Conservation (phyloP, 2,113 vertebrate species). For the Ardeotis arabs region DNA sequence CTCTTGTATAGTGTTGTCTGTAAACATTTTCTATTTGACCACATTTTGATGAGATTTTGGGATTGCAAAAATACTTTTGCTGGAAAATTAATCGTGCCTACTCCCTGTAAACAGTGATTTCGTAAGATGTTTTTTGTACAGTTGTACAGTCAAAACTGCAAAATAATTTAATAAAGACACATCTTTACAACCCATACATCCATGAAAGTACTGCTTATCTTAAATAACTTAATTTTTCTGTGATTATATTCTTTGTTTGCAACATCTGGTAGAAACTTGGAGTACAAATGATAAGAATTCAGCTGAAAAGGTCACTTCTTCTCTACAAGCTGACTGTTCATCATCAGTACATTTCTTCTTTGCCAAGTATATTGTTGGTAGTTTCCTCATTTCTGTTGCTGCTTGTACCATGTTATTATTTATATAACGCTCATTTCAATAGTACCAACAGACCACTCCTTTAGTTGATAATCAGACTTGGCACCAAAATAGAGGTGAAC, state of each 20-base stretch:
- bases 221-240: not conserved
- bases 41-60: not conserved
- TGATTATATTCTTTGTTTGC: not conserved
- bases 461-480: not conserved
- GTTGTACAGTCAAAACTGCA: conserved; percentile 21
- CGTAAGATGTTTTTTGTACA: not conserved
- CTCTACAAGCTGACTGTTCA: not conserved
- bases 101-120: not conserved
- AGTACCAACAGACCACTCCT: conserved; percentile 3
- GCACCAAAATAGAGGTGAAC: not conserved
- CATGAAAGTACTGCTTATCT: not conserved
- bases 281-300: not conserved
- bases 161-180: conserved; percentile 64
- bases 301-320: not conserved
- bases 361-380: not conserved
- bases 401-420: conserved; percentile 14
- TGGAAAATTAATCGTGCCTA: not conserved
- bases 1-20: not conserved
- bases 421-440: not conserved
- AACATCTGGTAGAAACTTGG: not conserved
- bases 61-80: not conserved
- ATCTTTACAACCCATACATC: not conserved
- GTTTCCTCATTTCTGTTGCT: conserved; percentile 48
- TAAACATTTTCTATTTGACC: not conserved
- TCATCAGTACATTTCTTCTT: not conserved